Evolutionary conservation across 2,113 vertebrate species (phyloP).

Genomic region (Coregonus clupeaformis): DNA sequence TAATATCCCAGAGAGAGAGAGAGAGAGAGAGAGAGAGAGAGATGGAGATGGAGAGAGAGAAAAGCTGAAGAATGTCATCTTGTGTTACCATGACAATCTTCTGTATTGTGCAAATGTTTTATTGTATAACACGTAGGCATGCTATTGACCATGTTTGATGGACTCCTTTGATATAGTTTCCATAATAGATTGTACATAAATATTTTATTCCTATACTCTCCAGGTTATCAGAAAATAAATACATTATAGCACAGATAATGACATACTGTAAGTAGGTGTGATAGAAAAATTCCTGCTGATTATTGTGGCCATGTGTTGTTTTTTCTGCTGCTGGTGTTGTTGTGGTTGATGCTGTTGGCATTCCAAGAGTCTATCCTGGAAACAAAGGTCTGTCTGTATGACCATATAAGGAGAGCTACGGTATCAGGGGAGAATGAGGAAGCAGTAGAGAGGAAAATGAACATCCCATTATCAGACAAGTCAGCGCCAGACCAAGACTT

Average conservation of each 20-base stretch:
- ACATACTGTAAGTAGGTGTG: not conserved
- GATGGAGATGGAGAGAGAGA: not conserved
- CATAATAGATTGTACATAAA: no score
- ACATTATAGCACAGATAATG: not conserved
- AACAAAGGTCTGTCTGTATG: not conserved
- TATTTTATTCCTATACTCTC: no score
- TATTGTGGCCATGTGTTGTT: slow-evolving; percentile 2
- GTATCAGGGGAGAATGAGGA: not conserved
- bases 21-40: not conserved
- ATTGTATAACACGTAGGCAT: no score
- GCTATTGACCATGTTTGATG: no score
- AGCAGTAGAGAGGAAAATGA: slow-evolving; percentile 25
- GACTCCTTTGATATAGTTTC: no score
- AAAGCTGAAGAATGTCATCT: no score
- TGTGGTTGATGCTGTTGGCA: not conserved
- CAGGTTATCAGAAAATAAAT: no score
- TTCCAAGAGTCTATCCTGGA: no score
- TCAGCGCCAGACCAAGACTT: no score
- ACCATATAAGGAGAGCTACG: not conserved
- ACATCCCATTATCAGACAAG: slow-evolving; percentile 1
- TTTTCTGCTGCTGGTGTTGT: not conserved
- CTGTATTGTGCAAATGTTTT: no score
- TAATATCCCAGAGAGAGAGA: not conserved
- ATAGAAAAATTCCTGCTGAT: not conserved
- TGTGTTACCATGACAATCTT: no score